Conservation (phyloP, 2,888 invertebrate genomes). For the Euspilapteryx auroguttella region DNA sequence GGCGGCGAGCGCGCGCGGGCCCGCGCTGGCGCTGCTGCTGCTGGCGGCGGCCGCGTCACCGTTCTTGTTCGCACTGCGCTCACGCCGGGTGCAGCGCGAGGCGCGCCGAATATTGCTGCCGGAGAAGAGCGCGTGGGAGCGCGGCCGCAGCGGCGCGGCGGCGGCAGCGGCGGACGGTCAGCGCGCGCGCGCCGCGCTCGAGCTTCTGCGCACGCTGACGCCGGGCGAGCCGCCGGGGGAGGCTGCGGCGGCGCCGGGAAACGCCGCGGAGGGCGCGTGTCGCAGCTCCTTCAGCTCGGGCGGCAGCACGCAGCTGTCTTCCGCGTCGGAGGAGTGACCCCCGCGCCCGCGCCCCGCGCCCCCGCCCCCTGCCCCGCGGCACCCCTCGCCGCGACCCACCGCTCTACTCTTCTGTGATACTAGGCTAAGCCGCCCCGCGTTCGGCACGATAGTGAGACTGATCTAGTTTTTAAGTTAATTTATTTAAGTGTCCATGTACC, state of each 20-base stretch:
- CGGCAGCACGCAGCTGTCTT: slow-evolving; percentile 64
- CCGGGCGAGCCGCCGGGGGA: slow-evolving; percentile 43
- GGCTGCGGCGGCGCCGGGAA: slow-evolving; percentile 20
- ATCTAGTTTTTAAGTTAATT: slow-evolving; percentile 55
- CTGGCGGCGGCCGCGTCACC: slow-evolving; percentile 70
- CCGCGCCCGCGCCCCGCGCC: slow-evolving; percentile 17
- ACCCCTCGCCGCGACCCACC: slow-evolving; percentile 48
- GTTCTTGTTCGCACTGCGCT: slow-evolving; percentile 76
- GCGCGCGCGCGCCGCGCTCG: slow-evolving; percentile 42
- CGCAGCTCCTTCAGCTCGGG: slow-evolving; percentile 67
- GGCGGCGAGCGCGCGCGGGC: slow-evolving; percentile 45
- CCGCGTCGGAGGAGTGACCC: slow-evolving; percentile 63
- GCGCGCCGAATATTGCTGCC: slow-evolving; percentile 36
- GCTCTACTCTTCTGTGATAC: slow-evolving; percentile 60
- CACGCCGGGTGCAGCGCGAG: slow-evolving; percentile 63
- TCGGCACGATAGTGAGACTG: slow-evolving; percentile 58
- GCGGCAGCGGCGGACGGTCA: slow-evolving; percentile 59
- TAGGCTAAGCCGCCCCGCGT: slow-evolving; percentile 49
- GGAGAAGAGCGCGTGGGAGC: slow-evolving; percentile 53
- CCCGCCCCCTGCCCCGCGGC: slow-evolving; percentile 22
- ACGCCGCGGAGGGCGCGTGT: slow-evolving; percentile 56
- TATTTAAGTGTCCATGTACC: slow-evolving; percentile 55
- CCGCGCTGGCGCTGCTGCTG: slow-evolving; percentile 58
- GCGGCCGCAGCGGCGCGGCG: slow-evolving; percentile 52
- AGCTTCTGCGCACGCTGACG: slow-evolving; percentile 39